phyloP scores from a whole-genome alignment of 2,888 invertebrate species.

The Diogma glabrata region DNA sequence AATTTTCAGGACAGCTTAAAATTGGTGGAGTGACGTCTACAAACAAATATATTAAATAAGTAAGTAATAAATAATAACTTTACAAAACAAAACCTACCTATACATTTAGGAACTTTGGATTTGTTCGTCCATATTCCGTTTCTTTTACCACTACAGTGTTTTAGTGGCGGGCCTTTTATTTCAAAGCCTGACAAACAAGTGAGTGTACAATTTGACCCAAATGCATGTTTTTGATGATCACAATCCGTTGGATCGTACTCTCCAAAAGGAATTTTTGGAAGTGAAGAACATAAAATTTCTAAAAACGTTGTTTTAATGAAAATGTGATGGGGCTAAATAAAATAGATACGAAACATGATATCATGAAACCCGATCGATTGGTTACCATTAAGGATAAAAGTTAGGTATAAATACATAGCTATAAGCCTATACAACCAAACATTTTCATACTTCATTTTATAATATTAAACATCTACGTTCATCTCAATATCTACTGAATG shows the following conservation, averaged over 20 bases:
- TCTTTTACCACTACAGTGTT: slow-evolving; percentile 41
- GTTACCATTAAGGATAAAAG: background rate
- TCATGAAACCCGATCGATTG: background rate
- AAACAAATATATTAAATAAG: too few relatives aligned
- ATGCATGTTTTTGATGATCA: slow-evolving; percentile 41
- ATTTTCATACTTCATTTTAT: too few relatives aligned
- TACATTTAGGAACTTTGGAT: slow-evolving; percentile 34
- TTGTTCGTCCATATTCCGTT: slow-evolving; percentile 44
- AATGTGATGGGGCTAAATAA: too few relatives aligned
- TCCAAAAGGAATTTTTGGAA: slow-evolving; percentile 42
- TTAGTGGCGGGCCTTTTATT: slow-evolving; percentile 41
- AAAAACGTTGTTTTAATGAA: too few relatives aligned
- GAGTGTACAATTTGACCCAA: slow-evolving; percentile 45
- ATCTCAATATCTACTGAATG: too few relatives aligned
- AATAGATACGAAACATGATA: too few relatives aligned
- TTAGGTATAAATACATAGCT: too few relatives aligned
- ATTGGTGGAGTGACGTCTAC: slow-evolving; percentile 46
- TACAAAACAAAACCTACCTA: slow-evolving; percentile 32
- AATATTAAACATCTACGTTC: too few relatives aligned
- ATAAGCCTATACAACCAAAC: too few relatives aligned
- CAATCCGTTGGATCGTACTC: slow-evolving; percentile 43
- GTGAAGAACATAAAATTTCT: slow-evolving; percentile 39
- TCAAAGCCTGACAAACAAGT: slow-evolving; percentile 47
- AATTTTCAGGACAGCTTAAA: slow-evolving; percentile 44
- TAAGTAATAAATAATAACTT: too few relatives aligned